These are phyloP conservation scores for Dorcus parallelipipedus DNA, from an alignment of 2,888 invertebrate genomes.

Conservation along the genomic window DNA sequence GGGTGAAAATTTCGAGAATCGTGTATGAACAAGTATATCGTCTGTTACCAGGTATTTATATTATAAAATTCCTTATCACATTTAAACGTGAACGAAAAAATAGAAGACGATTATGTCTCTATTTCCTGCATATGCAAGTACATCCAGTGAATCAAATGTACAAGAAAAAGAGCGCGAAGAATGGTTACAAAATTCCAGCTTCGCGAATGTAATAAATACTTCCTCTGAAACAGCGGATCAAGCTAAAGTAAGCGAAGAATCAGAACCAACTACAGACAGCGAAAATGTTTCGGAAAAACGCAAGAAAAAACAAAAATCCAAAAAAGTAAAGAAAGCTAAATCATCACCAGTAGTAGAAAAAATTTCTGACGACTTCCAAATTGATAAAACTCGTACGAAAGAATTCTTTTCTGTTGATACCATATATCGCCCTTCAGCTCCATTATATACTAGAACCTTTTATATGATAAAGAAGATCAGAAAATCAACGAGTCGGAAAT, in stretches of 20 bases:
- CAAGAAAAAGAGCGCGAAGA: slow-evolving; percentile 19
- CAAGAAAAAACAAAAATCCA: slow-evolving; percentile 27
- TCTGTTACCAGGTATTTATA: no score
- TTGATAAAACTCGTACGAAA: slow-evolving; percentile 56
- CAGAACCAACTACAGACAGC: slow-evolving; percentile 10
- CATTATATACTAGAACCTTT: slow-evolving; percentile 50
- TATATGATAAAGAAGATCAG: slow-evolving; percentile 26
- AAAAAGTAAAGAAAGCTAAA: neutral
- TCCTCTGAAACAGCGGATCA: neutral
- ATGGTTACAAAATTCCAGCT: slow-evolving; percentile 50
- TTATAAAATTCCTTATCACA: no score
- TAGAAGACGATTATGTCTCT: slow-evolving; percentile 42
- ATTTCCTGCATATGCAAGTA: slow-evolving; percentile 49
- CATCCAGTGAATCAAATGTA: slow-evolving; percentile 24
- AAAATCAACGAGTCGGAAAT: slow-evolving; percentile 35
- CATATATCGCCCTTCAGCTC: slow-evolving; percentile 62
- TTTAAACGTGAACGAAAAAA: no score
- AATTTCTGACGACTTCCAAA: slow-evolving; percentile 53
- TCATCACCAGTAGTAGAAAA: slow-evolving; percentile 22
- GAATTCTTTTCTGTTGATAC: slow-evolving; percentile 60
- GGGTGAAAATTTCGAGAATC: no score
- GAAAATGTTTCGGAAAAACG: slow-evolving; percentile 34
- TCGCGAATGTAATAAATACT: slow-evolving; percentile 23
- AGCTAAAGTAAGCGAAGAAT: neutral
- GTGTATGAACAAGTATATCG: no score